A percentile compares a stretch with the other conserved stretches of the same genome.
These are phyloP conservation scores for Sarotherodon lohbergeri DNA, from an alignment of 2,113 vertebrate genomes.

Conservation along the genomic window DNA sequence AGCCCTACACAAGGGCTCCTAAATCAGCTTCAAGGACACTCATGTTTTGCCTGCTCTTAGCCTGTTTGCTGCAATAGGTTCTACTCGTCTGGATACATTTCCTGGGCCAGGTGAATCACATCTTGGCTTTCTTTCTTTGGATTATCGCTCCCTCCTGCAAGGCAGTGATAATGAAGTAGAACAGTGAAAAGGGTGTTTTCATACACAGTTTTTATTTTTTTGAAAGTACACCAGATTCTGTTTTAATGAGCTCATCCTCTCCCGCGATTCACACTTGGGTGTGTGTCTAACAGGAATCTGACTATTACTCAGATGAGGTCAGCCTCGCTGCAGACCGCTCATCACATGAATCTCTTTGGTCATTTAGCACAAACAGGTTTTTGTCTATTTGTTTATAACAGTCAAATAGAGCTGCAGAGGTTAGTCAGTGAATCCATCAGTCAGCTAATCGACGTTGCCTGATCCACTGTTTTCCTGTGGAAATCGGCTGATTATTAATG, in stretches of 20 bases:
- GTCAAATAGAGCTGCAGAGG: background rate
- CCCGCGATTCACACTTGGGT: background rate
- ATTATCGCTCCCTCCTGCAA: background rate
- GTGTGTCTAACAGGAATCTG: background rate
- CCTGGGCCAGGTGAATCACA: background rate
- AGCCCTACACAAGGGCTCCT: background rate
- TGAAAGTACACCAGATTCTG: background rate
- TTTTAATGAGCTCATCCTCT: background rate
- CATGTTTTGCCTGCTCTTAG: background rate
- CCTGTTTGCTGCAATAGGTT: background rate
- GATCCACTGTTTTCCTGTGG: background rate
- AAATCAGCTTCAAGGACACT: slow-evolving; percentile 4
- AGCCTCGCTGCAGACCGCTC: background rate
- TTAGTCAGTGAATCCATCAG: background rate
- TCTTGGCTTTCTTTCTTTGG: background rate
- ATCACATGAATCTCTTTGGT: background rate
- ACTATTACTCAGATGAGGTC: slow-evolving; percentile 17
- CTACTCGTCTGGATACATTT: background rate
- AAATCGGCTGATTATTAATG: background rate
- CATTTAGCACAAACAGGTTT: background rate
- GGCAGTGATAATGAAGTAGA: background rate
- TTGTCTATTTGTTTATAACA: background rate
- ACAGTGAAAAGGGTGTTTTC: background rate
- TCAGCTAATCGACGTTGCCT: background rate
- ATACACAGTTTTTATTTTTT: background rate